Base-by-base conservation (phyloP, 2,888 invertebrate genomes). In the Sycophila texana region DNA sequence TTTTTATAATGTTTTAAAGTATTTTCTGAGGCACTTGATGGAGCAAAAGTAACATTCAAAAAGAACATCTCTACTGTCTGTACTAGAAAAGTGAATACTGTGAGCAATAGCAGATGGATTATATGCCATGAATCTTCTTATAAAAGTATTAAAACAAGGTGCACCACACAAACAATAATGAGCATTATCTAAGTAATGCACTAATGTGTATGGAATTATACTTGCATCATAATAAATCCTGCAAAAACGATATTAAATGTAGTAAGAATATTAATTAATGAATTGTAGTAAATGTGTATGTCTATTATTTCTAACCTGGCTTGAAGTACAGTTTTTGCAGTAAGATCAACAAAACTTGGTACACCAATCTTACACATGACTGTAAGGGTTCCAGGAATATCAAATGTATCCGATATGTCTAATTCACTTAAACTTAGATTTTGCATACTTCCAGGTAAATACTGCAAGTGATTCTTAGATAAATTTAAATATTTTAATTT, bases 31-130 rank as follows among this genome's bases (percentile, higher is more conserved):
- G 85, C 94, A 94, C 79, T 88, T 91, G 7, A 89, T 86, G 30
- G 93, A 94, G 88, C 94, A 94, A 88, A 92, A 94, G 86, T 92
- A 93, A 86, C 93, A 93, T 85, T 94, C 93, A 84, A 94, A 92
- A 39, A 91, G 91, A 61, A 93, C 90, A 84, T 87, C 87, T 82
- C 87, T 86, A 84, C 86, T 86, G 81, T 89, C 88, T 83, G 86
- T 84, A 4, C 84, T 84, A 55, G 79, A 74, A 72, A 81, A 81
- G 55, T 82, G 86, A 16, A 87, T 81, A 71, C 80, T 84, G 3
- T 78, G 81, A 47, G 87, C 74, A 79, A 88, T 85, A 10, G 14
- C 60, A 51, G 82, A 84, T 60, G 87, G 79, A 74, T 84, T 76
- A 4, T 84, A 82, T 7, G 76, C 63, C 0, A 85, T 73, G 16